phyloP scores from a whole-genome alignment of 2,888 invertebrate species.

The Torymus aiolomorphi region DNA sequence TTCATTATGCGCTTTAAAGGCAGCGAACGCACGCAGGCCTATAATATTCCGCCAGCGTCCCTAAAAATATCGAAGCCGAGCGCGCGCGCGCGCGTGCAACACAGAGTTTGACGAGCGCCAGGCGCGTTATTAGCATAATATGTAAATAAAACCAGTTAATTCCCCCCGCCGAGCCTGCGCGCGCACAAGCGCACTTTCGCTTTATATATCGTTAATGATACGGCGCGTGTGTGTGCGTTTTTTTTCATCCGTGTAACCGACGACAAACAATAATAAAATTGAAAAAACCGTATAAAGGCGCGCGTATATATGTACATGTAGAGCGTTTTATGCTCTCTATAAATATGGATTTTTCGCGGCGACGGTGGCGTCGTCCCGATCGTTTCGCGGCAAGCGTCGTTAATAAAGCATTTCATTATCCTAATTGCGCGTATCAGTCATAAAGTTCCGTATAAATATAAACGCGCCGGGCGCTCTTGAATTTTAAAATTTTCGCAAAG shows the following conservation, averaged over 20 bases:
- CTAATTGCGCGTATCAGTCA: not conserved
- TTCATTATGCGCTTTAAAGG: constrained; percentile 49
- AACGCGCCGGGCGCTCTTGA: not conserved
- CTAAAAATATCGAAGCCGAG: constrained; percentile 32
- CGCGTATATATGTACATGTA: not conserved
- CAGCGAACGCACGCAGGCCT: constrained; percentile 8
- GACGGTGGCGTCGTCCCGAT: not conserved
- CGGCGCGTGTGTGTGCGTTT: not conserved
- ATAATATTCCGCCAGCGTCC: constrained; percentile 13
- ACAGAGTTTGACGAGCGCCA: constrained; percentile 42
- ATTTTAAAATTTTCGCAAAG: not conserved
- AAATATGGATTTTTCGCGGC: constrained; percentile 44
- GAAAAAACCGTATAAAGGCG: constrained; percentile 5
- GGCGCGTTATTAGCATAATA: constrained; percentile 48
- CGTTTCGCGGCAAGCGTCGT: not conserved
- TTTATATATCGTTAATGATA: constrained; percentile 43
- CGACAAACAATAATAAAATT: constrained; percentile 28
- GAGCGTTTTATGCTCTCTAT: constrained; percentile 23
- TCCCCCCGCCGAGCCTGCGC: constrained; percentile 18
- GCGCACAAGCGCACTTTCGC: constrained; percentile 30
- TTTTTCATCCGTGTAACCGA: constrained; percentile 20
- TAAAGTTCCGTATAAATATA: constrained; percentile 16
- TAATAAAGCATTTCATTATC: constrained; percentile 18
- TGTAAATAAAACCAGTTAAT: constrained; percentile 57
- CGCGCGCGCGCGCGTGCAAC: not conserved